These are phyloP conservation scores for Chitala chitala DNA, from an alignment of 2,113 vertebrate genomes.

Conservation along the genomic window DNA sequence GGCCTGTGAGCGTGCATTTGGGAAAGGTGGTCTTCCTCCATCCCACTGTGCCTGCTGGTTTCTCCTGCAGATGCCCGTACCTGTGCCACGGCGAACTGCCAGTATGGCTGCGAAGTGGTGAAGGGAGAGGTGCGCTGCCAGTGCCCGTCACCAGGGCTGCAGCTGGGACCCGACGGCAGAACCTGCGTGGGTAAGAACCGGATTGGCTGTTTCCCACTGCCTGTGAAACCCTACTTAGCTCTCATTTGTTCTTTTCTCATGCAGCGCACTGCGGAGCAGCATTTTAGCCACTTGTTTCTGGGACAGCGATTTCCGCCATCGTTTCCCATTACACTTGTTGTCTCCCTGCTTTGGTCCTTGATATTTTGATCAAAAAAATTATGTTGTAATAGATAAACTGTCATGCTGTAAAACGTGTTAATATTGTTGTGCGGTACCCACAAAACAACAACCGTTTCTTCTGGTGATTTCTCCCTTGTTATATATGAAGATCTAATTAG, in stretches of 20 bases:
- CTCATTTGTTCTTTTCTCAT: too few species aligned
- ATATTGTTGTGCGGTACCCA: too few species aligned
- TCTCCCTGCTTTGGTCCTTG: neutral
- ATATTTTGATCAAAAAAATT: too few species aligned
- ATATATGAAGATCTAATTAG: neutral
- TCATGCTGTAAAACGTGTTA: neutral
- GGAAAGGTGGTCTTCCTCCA: neutral
- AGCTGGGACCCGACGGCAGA: constrained; percentile 75
- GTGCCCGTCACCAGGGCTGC: constrained; percentile 85
- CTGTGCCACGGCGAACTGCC: constrained; percentile 87
- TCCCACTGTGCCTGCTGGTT: neutral
- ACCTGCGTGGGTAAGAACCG: constrained; percentile 77
- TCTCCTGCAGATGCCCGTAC: constrained; percentile 65
- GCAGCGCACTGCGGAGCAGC: too few species aligned
- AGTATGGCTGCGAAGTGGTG: constrained; percentile 84
- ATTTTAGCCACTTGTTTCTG: too few species aligned
- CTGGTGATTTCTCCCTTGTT: neutral
- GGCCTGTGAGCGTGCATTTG: neutral
- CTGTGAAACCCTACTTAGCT: neutral
- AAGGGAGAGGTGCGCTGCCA: constrained; percentile 80
- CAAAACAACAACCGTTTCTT: neutral
- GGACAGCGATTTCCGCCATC: too few species aligned
- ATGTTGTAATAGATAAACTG: too few species aligned
- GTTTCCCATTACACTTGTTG: neutral
- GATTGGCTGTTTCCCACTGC: neutral